Percentiles rank a stretch among this genome's conserved stretches.
Conservation (phyloP, 2,888 invertebrate genomes). For the Phytoseiulus persimilis region DNA sequence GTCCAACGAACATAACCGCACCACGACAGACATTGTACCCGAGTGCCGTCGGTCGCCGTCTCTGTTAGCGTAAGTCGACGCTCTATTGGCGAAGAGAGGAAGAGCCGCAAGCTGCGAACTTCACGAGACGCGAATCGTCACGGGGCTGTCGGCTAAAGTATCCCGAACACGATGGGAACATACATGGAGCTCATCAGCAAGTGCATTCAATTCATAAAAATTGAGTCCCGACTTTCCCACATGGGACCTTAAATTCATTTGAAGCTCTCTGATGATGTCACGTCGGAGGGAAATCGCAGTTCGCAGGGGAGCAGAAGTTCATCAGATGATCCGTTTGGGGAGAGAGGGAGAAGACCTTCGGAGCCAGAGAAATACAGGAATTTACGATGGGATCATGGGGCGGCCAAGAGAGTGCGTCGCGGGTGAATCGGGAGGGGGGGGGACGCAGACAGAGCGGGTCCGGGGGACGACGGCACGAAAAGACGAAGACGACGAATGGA, state of each 20-base stretch:
- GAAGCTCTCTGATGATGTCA: too few species aligned
- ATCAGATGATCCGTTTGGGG: neutral
- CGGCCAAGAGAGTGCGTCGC: neutral
- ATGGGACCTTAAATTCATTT: too few species aligned
- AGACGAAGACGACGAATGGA: neutral
- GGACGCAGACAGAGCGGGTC: neutral
- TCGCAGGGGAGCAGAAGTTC: neutral
- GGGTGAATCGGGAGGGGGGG: neutral
- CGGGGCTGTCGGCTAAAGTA: too few species aligned
- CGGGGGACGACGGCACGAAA: neutral
- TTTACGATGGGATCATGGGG: neutral
- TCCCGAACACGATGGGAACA: too few species aligned
- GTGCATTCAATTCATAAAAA: too few species aligned
- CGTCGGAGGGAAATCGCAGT: neutral
- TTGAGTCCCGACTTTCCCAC: too few species aligned
- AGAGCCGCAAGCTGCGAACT: too few species aligned
- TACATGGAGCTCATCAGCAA: too few species aligned
- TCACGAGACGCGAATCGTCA: too few species aligned
- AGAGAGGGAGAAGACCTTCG: neutral
- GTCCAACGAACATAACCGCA: neutral
- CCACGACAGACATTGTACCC: neutral
- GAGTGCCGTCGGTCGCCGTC: neutral
- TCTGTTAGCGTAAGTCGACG: neutral
- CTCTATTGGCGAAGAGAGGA: too few species aligned
- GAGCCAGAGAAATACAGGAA: neutral